A percentile compares a stretch with the other conserved stretches of the same genome.
Conservation (phyloP, 1,140 invertebrate genomes). For the Ylistrum balloti region DNA sequence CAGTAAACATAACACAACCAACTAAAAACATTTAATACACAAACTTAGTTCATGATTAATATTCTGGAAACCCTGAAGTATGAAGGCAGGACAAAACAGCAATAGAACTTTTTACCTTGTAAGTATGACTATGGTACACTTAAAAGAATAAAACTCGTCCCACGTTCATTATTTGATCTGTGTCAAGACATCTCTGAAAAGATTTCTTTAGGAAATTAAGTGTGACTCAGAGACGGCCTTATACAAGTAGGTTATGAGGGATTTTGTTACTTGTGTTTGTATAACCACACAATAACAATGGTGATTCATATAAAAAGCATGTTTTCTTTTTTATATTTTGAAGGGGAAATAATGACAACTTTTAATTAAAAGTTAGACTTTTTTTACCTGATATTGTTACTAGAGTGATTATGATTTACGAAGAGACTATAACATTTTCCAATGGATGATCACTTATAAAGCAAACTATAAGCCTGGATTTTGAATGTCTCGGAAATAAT, state of each 20-base stretch:
- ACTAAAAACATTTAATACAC: not conserved
- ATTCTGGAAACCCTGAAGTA: not conserved
- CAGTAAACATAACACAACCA: not conserved
- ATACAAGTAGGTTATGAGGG: not conserved
- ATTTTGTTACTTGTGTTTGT: not conserved
- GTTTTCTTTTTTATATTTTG: not conserved
- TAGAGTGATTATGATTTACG: too few relatives aligned
- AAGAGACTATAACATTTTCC: not conserved
- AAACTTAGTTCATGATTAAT: not conserved
- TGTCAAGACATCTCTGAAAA: conserved; percentile 20
- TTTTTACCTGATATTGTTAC: not conserved
- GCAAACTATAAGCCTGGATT: too few relatives aligned
- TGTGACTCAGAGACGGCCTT: not conserved
- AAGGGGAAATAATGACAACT: not conserved
- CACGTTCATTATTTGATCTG: not conserved
- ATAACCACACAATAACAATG: not conserved
- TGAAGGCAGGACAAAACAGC: not conserved
- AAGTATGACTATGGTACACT: not conserved
- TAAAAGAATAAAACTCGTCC: not conserved
- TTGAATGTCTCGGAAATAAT: not conserved
- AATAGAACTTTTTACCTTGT: not conserved
- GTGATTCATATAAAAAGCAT: not conserved
- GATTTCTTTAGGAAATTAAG: not conserved
- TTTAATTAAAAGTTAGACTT: not conserved
- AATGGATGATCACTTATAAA: too few relatives aligned